Percentiles rank a stretch among this genome's conserved stretches.
phyloP scores from a whole-genome alignment of 2,888 invertebrate species.

The Thelaira solivaga region DNA sequence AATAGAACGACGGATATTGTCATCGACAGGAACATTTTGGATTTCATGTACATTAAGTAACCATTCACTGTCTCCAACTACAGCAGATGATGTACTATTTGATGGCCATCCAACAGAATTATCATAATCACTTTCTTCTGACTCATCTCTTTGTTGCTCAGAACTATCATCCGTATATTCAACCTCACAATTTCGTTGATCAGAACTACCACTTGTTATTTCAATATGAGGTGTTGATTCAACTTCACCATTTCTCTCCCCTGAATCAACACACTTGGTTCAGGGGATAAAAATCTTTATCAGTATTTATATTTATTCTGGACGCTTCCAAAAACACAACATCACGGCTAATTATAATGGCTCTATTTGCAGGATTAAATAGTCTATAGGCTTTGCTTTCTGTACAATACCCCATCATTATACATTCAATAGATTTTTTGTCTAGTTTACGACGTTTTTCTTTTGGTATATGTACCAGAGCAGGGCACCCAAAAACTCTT shows the following conservation, averaged over 20 bases:
- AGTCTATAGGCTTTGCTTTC: slow-evolving; percentile 54
- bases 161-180: background rate
- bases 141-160: background rate
- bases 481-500: slow-evolving; percentile 50
- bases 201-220: background rate
- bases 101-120: background rate
- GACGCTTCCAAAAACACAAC: background rate
- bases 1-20: background rate
- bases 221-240: background rate
- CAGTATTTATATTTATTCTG: background rate
- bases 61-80: background rate
- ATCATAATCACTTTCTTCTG: background rate
- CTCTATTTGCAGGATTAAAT: too few relatives aligned
- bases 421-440: slow-evolving; percentile 10
- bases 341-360: background rate
- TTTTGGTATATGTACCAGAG: slow-evolving; percentile 49
- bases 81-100: background rate
- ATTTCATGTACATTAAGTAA: background rate
- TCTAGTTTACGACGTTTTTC: slow-evolving; percentile 42
- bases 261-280: background rate
- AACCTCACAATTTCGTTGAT: background rate
- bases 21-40: background rate
- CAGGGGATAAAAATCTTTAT: background rate
- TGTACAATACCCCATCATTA: slow-evolving; percentile 41
- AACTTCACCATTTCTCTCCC: background rate